phyloP scores from a whole-genome alignment of 2,797 vertebrate genomes.

The Corythornis leucogaster region DNA sequence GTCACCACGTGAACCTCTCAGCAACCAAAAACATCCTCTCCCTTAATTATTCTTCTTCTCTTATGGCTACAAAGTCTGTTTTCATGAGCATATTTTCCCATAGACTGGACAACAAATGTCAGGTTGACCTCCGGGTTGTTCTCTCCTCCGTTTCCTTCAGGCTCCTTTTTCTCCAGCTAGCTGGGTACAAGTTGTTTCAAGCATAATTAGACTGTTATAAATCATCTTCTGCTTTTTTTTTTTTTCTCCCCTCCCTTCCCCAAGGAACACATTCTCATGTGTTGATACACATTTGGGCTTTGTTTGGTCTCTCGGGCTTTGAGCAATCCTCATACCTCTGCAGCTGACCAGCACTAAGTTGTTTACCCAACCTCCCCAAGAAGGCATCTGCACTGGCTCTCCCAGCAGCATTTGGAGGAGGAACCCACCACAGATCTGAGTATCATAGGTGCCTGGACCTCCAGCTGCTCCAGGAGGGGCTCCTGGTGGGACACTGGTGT shows the following conservation, averaged over 20 bases:
- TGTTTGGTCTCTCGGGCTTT: neutral
- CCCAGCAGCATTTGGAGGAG: neutral
- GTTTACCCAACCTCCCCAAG: neutral
- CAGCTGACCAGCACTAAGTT: neutral
- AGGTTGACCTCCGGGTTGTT: slow-evolving; percentile 46
- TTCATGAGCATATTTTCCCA: slow-evolving; percentile 19
- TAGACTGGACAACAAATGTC: slow-evolving; percentile 41
- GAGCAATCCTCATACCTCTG: neutral
- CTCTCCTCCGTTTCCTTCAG: neutral
- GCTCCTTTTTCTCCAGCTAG: neutral
- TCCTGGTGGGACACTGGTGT: accelerated
- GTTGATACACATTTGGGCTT: neutral
- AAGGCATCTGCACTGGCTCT: too few species aligned
- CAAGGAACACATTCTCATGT: neutral
- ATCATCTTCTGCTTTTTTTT: neutral
- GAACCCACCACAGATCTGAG: accelerated
- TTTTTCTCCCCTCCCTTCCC: neutral
- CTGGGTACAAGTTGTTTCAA: slow-evolving; percentile 36
- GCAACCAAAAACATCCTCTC: neutral
- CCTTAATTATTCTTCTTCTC: neutral
- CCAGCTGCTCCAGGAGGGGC: neutral
- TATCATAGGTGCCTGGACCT: accelerated
- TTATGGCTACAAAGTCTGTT: neutral
- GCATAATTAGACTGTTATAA: neutral
- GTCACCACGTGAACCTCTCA: neutral